Evolutionary conservation across 1,140 invertebrate species (phyloP).

Genomic region (Eubasilissa regina): DNA sequence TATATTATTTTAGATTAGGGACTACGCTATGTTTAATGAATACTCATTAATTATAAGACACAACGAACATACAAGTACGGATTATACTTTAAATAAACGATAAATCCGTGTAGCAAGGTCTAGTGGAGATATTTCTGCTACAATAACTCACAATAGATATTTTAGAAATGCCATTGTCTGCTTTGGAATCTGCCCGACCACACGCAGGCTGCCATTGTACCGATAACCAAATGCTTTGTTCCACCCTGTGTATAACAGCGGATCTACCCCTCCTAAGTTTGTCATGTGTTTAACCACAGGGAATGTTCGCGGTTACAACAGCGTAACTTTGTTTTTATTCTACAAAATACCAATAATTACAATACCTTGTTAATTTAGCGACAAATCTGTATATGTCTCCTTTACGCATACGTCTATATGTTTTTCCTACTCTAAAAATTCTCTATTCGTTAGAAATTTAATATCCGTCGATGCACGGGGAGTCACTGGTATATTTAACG

Average conservation of each 20-base stretch:
- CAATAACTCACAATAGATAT: conserved; percentile 29
- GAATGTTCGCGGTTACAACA: conserved; percentile 18
- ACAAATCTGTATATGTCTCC: too few relatives aligned
- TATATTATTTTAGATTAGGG: too few relatives aligned
- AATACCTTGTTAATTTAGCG: too few relatives aligned
- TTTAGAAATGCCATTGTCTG: conserved; percentile 33
- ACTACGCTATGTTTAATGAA: too few relatives aligned
- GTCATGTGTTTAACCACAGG: conserved; percentile 15
- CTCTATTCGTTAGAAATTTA: too few relatives aligned
- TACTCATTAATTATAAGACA: too few relatives aligned
- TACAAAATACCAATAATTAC: too few relatives aligned
- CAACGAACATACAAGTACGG: neutral
- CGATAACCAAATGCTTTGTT: conserved; percentile 34
- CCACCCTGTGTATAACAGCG: neutral
- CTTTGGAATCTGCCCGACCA: conserved; percentile 14
- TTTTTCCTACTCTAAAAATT: too few relatives aligned
- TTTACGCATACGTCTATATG: too few relatives aligned
- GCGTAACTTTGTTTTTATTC: neutral
- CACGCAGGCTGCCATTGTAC: conserved; percentile 11
- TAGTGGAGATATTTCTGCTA: conserved; percentile 31
- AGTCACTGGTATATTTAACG: too few relatives aligned
- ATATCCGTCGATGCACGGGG: too few relatives aligned
- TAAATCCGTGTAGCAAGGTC: conserved; percentile 3
- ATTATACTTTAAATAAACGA: neutral
- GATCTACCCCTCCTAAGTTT: conserved; percentile 11